Evolutionary conservation across 35 echinoderm and acorn worm genomes (phyloP).

Genomic region (Patiria miniata): DNA sequence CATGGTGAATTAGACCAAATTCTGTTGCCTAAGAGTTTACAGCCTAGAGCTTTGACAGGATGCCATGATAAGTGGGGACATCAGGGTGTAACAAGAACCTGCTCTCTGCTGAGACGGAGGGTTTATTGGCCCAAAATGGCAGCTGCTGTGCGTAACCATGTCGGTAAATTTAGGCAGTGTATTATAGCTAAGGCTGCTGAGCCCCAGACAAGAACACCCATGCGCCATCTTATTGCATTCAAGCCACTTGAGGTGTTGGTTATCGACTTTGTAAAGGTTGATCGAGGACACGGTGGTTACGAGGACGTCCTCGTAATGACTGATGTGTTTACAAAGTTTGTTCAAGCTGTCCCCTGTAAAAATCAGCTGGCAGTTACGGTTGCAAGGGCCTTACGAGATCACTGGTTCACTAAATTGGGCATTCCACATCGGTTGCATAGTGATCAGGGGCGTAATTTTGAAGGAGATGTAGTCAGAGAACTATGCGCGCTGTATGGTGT

Average conservation of each 20-base stretch:
- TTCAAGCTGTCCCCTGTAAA: conserved; percentile 10
- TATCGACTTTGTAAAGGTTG: conserved; percentile 56
- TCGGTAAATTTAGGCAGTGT: conserved; percentile 8
- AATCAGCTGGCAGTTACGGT: conserved; percentile 55
- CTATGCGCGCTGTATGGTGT: conserved; percentile 74
- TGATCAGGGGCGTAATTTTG: conserved; percentile 72
- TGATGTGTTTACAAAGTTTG: conserved; percentile 56
- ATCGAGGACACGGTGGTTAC: conserved; percentile 37
- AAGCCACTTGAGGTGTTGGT: conserved; percentile 35
- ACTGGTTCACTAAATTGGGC: conserved; percentile 15
- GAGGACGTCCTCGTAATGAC: conserved; percentile 72
- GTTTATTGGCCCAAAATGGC: conserved; percentile 45
- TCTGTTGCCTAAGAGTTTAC: conserved; percentile 6
- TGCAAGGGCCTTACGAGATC: conserved; percentile 35
- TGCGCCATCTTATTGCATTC: conserved; percentile 24
- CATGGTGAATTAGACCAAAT: conserved; percentile 10
- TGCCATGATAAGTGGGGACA: conserved; percentile 46
- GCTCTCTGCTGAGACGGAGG: neutral
- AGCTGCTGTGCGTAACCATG: conserved; percentile 1
- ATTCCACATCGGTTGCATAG: conserved; percentile 48
- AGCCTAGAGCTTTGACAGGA: neutral
- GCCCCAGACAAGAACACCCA: neutral
- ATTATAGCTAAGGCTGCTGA: conserved; percentile 12
- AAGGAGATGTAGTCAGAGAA: conserved; percentile 49
- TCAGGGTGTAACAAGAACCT: conserved; percentile 34